These are phyloP conservation scores for Tuta absoluta DNA, from an alignment of 2,888 invertebrate species.

Conservation along the genomic window DNA sequence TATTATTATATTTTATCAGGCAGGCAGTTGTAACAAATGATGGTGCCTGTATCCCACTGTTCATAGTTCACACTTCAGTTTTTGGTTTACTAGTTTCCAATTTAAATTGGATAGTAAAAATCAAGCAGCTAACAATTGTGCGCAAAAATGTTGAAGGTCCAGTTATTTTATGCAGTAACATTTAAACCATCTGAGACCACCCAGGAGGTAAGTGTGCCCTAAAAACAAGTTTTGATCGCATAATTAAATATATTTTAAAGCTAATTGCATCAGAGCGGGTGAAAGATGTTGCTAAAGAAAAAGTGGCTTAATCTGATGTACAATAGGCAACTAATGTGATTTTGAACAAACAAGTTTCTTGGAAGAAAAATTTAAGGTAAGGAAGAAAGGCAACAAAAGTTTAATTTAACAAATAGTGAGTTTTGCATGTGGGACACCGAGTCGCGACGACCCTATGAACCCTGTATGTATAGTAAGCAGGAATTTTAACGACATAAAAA, in stretches of 20 bases:
- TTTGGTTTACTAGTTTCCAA: too few relatives aligned
- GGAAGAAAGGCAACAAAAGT: too few relatives aligned
- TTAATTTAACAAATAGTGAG: too few relatives aligned
- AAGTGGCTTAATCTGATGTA: background rate
- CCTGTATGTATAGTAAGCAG: too few relatives aligned
- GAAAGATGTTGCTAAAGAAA: background rate
- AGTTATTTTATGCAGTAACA: background rate
- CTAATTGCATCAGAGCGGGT: background rate
- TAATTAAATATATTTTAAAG: constrained; percentile 13
- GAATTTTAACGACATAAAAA: too few relatives aligned
- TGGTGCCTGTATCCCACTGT: too few relatives aligned
- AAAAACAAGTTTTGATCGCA: background rate
- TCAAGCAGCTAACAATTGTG: constrained; percentile 1
- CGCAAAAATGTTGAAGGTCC: background rate
- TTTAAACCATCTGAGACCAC: constrained; percentile 11
- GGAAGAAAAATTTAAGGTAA: too few relatives aligned
- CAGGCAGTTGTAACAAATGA: too few relatives aligned
- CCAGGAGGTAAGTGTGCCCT: background rate
- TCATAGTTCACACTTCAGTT: too few relatives aligned
- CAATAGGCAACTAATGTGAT: background rate
- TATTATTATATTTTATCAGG: too few relatives aligned
- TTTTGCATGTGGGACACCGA: too few relatives aligned
- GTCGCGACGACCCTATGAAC: too few relatives aligned
- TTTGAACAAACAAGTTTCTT: background rate
- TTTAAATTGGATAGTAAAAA: background rate